Evolutionary conservation across 2,888 invertebrate species (phyloP), one percentile per base, ranked within the genome.

Genomic region (Lamellibrachia columna): DNA sequence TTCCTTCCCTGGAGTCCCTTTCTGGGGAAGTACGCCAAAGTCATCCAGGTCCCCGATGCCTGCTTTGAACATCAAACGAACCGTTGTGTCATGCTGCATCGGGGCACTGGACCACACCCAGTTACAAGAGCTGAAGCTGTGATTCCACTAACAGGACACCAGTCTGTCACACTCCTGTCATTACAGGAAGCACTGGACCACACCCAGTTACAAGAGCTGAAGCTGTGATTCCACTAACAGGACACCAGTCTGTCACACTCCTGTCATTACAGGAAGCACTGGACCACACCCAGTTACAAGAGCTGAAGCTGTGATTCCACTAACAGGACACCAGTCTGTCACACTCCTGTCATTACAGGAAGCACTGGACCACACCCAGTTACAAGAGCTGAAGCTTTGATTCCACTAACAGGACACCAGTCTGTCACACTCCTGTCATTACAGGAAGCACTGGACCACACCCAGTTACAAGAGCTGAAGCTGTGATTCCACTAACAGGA

Each of bases 11-110:
- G 91, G 94, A 94, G 53, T 75, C 75, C 75, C 75, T 75, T 75
- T 75, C 22, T 75, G 75, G 22, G 95, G 95, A 7, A 95, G 93
- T 90, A 95, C 95, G 3, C 96, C 96, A 94, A 96, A 96, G 93
- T 96, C 96, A 95, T 96, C 96, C 91, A 96, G 94, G 93, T 96
- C 96, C 53, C 96, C 96, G 93, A 96, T 96, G 90, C 96, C 96
- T 95, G 94, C 75, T 75, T 75, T 75, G 75, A 75, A 75, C 75
- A 75, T 15, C 15, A 75, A 75, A 75, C 3, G 75, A 75, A 75
- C 6, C 75, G 22, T 75, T 3, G 75, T 75, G 75, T 75, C 75
- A 40, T 40, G 1, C 40, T 40, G 40, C 40, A 0, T 28, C 28
- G 90, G 91, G 58, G 55, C 58, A 91, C 40, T 40, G 40, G 40